A percentile compares a stretch with the other conserved stretches of the same genome.
These are phyloP conservation scores for Apis laboriosa DNA, from an alignment of 1,140 invertebrate genomes.

Conservation along the genomic window DNA sequence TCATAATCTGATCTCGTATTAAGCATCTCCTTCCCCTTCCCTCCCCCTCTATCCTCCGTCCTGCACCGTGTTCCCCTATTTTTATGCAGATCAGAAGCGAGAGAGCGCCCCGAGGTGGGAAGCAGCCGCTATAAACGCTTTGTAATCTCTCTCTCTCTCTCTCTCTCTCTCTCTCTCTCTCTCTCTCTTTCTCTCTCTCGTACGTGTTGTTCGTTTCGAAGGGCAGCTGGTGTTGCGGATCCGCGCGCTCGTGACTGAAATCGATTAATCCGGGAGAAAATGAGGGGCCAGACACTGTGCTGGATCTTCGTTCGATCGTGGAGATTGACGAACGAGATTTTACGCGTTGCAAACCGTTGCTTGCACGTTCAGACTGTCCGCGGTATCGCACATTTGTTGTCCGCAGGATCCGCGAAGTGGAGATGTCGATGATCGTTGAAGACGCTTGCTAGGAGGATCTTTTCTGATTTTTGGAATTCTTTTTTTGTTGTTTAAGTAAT, in stretches of 20 bases:
- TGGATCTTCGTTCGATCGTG: slow-evolving; percentile 42
- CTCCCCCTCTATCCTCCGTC: slow-evolving; percentile 5
- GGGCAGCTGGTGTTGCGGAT: slow-evolving; percentile 70
- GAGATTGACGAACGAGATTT: slow-evolving; percentile 61
- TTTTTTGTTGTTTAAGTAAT: no score
- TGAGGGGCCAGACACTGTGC: slow-evolving; percentile 31
- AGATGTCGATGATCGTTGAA: no score
- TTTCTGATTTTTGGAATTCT: no score
- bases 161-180: slow-evolving; percentile 63
- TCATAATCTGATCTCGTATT: slow-evolving; percentile 80
- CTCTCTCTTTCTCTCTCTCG: slow-evolving; percentile 64
- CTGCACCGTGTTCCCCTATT: slow-evolving; percentile 70
- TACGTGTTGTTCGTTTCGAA: slow-evolving; percentile 71
- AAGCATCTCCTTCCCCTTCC: slow-evolving; percentile 69
- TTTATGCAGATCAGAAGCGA: slow-evolving; percentile 79
- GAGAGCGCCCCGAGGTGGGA: slow-evolving; percentile 76
- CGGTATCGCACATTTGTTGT: no score
- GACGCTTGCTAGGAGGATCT: no score
- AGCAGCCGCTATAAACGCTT: slow-evolving; percentile 78
- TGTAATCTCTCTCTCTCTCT: slow-evolving; percentile 74
- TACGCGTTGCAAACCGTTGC: background rate
- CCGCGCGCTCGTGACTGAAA: slow-evolving; percentile 65
- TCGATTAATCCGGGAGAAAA: slow-evolving; percentile 63
- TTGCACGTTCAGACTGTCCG: no score
- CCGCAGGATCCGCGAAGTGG: no score